These are phyloP conservation scores for Drosophila busckii DNA, from an alignment of 1,140 invertebrate genomes.

Conservation along the genomic window DNA sequence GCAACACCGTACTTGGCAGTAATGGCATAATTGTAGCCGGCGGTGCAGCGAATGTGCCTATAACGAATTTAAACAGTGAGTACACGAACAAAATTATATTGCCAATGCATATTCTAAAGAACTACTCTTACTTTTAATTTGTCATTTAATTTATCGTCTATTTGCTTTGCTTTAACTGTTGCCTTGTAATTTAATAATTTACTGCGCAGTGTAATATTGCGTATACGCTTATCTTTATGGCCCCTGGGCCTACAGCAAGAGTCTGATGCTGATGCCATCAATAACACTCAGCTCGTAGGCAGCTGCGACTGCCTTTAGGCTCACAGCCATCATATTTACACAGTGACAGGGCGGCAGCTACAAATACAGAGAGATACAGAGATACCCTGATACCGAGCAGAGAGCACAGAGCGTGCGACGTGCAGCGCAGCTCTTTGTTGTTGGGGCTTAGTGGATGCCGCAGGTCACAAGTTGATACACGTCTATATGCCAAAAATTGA, in stretches of 20 bases:
- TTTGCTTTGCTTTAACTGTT: too few species aligned
- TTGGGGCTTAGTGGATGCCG: slow-evolving; percentile 11
- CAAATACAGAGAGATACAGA: slow-evolving; percentile 1
- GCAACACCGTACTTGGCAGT: slow-evolving; percentile 61
- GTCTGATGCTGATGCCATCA: slow-evolving; percentile 32
- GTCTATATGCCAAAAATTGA: slow-evolving; percentile 65
- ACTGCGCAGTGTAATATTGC: slow-evolving; percentile 28
- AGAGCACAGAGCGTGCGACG: neutral
- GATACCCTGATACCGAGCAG: neutral
- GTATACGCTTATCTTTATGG: slow-evolving; percentile 29
- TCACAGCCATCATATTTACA: slow-evolving; percentile 60
- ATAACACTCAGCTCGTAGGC: slow-evolving; percentile 44
- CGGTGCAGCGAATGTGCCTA: slow-evolving; percentile 59
- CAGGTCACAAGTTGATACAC: slow-evolving; percentile 53
- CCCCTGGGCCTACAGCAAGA: slow-evolving; percentile 23
- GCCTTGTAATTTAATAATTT: slow-evolving; percentile 12
- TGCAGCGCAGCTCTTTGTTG: too few species aligned
- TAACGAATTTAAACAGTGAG: slow-evolving; percentile 75
- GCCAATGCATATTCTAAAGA: neutral
- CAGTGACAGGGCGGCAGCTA: slow-evolving; percentile 12
- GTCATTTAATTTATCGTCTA: neutral
- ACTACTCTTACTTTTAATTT: neutral
- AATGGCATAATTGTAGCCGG: slow-evolving; percentile 67
- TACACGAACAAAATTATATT: slow-evolving; percentile 6
- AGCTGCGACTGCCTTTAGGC: slow-evolving; percentile 14